Evolutionary conservation across 1,140 invertebrate genomes (phyloP), one percentile per base, ranked within the genome.

Genomic region (Ostrea denselamellosa): DNA sequence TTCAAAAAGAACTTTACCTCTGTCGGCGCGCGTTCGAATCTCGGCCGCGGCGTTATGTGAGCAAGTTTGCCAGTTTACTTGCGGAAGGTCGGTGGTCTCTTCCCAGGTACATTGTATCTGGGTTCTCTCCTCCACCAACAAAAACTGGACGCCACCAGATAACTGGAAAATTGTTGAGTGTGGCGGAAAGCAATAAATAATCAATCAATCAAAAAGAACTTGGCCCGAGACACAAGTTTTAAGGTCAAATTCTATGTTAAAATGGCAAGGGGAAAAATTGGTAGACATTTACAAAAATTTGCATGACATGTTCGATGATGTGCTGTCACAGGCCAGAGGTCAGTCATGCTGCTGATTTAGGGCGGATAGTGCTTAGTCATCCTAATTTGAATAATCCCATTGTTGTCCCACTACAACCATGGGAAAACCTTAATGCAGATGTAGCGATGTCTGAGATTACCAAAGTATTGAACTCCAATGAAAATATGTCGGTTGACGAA

Each of bases 231-330:
- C 34, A 65, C 51, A 8, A 86, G 71, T 10, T 87, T 82, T 53
- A 51, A 86, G 68, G 68, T 86, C 34, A 86, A 86, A 71, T 86
- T 86, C 9, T 58, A 77, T 56, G 65, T n/a, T 77, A 8, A n/a
- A 86, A 25, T 86, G 71, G 77, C 34, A 25, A 44, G 71, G 71
- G 17, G 51, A 86, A 7, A 86, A 86, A 58, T 34, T 86, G 22
- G 12, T 17, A 82, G 86, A 86, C 34, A 86, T 86, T 14, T 25
- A 10, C 12, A 58, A 10, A 2, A 54, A 86, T 7, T 68, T 85
- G 17, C 83, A 88, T 58, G 58, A 77, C n/a, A 85, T 88, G 71
- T 88, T 85, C 53, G 87, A 88, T 28, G 85, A 89, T 19, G 10
- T 89, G 10, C 54, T 89, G 19, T 85, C 77, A 12, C 25, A 54